phyloP scores from a whole-genome alignment of 2,113 vertebrate species.

The Struthidea cinerea region DNA sequence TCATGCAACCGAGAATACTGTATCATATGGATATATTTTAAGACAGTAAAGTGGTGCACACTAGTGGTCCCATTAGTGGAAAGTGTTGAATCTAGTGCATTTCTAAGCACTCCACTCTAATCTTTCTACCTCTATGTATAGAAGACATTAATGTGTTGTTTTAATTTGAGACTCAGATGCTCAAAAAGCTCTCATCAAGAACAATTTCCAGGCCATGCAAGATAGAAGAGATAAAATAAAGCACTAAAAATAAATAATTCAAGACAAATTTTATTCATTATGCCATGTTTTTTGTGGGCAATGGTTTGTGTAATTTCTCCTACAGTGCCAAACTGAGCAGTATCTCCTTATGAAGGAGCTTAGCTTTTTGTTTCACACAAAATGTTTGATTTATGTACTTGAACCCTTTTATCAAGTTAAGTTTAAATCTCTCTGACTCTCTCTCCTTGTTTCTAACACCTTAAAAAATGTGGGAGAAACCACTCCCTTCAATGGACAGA shows the following conservation, averaged over 20 bases:
- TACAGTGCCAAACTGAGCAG: not conserved
- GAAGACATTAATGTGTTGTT: constrained; percentile 26
- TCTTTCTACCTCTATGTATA: not conserved
- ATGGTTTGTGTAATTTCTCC: constrained; percentile 61
- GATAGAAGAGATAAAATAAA: constrained; percentile 50
- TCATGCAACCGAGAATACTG: not conserved
- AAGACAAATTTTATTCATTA: constrained; percentile 62
- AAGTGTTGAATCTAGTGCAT: not conserved
- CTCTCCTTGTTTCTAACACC: not conserved
- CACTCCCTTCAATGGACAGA: not conserved
- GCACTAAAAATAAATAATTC: constrained; percentile 71
- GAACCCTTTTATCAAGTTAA: constrained; percentile 24
- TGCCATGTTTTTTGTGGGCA: constrained; percentile 29
- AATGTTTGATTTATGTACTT: constrained; percentile 56
- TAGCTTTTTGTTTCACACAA: constrained; percentile 45
- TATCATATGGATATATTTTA: not conserved
- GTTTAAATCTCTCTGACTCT: constrained; percentile 18
- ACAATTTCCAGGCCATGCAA: constrained; percentile 20
- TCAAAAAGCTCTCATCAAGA: constrained; percentile 39
- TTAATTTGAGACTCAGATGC: constrained; percentile 49
- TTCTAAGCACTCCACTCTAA: not conserved
- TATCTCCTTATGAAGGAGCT: not conserved
- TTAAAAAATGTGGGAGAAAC: not conserved
- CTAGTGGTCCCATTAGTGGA: constrained; percentile 31
- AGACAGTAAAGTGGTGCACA: not conserved